Evolutionary conservation across 2,888 invertebrate genomes (phyloP).

Genomic region (Zhuqinia jingwanae): DNA sequence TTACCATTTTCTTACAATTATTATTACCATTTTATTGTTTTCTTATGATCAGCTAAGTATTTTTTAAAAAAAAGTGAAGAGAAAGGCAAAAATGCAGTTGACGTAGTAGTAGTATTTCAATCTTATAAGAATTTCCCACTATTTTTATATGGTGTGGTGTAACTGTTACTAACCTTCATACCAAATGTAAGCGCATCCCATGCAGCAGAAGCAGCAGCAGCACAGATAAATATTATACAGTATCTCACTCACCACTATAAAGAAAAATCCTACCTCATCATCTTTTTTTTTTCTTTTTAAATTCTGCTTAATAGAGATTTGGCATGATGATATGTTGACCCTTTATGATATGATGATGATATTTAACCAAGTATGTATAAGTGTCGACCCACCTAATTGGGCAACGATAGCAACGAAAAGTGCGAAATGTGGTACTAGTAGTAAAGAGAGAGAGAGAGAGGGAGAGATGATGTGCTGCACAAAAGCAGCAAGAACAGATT

Average conservation of each 20-base stretch:
- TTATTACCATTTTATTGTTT: no score
- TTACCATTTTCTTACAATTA: no score
- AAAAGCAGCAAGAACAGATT: not conserved
- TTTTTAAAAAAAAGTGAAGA: constrained; percentile 23
- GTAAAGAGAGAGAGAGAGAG: no score
- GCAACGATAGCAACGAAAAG: constrained; percentile 11
- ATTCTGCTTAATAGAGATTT: constrained; percentile 57
- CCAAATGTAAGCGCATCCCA: no score
- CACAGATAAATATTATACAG: no score
- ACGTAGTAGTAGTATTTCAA: not conserved
- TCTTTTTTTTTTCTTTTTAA: not conserved
- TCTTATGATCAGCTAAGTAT: no score
- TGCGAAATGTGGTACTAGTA: constrained; percentile 3
- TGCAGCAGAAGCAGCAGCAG: no score
- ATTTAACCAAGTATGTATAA: constrained; percentile 28
- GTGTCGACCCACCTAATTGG: constrained; percentile 64
- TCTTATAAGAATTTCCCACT: no score
- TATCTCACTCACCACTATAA: constrained; percentile 10
- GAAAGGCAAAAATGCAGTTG: constrained; percentile 9
- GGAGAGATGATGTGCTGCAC: no score
- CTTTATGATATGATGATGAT: constrained; percentile 32
- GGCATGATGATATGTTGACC: constrained; percentile 64
- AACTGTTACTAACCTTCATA: constrained; percentile 38
- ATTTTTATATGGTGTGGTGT: not conserved
- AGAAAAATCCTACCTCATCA: not conserved